Base-by-base conservation (phyloP, 2,888 invertebrate species). In the Cataglyphis livida region DNA sequence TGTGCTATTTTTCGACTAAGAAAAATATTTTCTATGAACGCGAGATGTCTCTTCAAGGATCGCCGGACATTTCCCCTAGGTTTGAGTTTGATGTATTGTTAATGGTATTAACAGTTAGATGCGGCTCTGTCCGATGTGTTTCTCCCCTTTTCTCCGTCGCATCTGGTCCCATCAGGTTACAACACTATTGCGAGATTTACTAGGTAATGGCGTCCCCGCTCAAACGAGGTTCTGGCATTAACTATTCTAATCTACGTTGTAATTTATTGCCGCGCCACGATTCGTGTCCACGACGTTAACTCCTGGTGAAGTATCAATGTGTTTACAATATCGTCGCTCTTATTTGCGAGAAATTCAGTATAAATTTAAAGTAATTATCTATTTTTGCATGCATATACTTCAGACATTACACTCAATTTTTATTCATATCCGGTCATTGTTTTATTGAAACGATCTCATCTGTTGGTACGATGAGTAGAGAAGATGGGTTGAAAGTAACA, bases 251-350 rank as follows among this genome's bases (percentile, higher is more conserved):
- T 79, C 71, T 79, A 35, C 71, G 59, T 48, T 59, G 71, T 71
- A 78, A 78, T 78, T 78, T 78, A 78, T 78, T 25, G 71, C 59
- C 44, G 71, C 28, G 32, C 59, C 28, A 32, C 78, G 28, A 10
- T 78, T 59, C 71, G 35, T 71, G 71, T 70, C 78, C 78, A 44
- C 78, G 78, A 78, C 71, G 71, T 78, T 78, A 78, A 78, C 71
- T 78, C 71, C 57, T 70, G 70, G 12, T 71, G 59, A 78, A 71
- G 78, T 78, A 78, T 78, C 78, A 71, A 35, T 35, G 32, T 78
- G 78, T 78, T 78, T 71, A 78, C 78, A 78, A 76, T 76, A 76
- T 76, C 54, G 76, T 57, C 41, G 41, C 59, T 51, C 25, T 70
- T 18, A 35, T 32, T 78, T 59, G 78, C 44, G 70, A 59, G 71